Evolutionary conservation across 2,888 invertebrate species (phyloP).

Genomic region (Hypena proboscidalis): DNA sequence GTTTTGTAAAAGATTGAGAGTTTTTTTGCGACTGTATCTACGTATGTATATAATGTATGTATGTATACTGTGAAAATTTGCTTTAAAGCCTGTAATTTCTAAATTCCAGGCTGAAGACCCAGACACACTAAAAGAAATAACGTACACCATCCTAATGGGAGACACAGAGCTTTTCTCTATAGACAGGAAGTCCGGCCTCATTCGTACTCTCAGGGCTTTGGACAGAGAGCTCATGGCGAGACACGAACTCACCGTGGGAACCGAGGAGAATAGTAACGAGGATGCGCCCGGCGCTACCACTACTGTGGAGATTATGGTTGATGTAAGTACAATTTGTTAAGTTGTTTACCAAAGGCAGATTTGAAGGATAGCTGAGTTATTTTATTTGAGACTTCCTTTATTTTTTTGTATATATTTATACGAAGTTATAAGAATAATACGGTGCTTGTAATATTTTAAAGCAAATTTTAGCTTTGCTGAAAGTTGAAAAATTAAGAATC

Average conservation of each 20-base stretch:
- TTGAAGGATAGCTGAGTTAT: too few relatives aligned
- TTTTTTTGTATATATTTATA: too few relatives aligned
- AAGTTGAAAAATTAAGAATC: too few relatives aligned
- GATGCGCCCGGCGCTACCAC: slow-evolving; percentile 89
- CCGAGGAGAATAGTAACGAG: slow-evolving; percentile 92
- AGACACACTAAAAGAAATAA: slow-evolving; percentile 92
- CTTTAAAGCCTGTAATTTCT: not conserved
- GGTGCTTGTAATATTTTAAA: too few relatives aligned
- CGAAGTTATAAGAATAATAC: too few relatives aligned
- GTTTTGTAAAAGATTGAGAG: too few relatives aligned
- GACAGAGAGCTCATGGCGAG: slow-evolving; percentile 91
- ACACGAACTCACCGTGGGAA: slow-evolving; percentile 92
- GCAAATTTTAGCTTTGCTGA: too few relatives aligned
- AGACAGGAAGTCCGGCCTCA: slow-evolving; percentile 91
- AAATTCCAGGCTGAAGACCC: slow-evolving; percentile 90
- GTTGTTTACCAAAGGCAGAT: not conserved
- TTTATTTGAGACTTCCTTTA: too few relatives aligned
- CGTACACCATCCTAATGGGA: slow-evolving; percentile 93
- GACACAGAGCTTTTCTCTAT: slow-evolving; percentile 93
- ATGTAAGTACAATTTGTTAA: slow-evolving; percentile 80
- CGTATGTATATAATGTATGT: too few relatives aligned
- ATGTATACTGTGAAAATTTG: too few relatives aligned
- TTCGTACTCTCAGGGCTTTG: slow-evolving; percentile 90
- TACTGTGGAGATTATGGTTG: slow-evolving; percentile 89
- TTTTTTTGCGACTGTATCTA: too few relatives aligned